Conservation (phyloP, 2,113 vertebrate genomes). For the Dissostichus mawsoni region DNA sequence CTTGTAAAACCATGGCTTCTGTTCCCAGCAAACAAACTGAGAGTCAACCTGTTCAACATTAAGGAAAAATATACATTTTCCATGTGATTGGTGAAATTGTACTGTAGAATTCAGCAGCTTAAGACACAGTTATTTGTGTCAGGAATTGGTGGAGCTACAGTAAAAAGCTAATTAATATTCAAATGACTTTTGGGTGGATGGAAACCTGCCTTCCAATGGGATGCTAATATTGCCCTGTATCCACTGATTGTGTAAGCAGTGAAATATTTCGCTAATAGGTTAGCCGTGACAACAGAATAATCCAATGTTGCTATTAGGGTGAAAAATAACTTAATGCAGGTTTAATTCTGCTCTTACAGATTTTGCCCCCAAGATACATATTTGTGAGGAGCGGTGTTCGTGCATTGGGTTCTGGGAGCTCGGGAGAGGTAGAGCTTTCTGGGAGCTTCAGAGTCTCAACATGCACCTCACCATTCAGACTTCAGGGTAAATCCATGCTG, state of each 20-base stretch:
- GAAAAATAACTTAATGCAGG: slow-evolving; percentile 9
- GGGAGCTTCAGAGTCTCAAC: slow-evolving; percentile 29
- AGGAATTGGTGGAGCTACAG: background rate
- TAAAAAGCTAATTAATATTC: background rate
- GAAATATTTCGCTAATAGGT: too few species aligned
- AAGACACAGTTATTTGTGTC: background rate
- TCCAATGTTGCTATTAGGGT: background rate
- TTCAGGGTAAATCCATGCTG: slow-evolving; percentile 46
- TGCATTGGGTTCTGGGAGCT: slow-evolving; percentile 40
- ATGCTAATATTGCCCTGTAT: background rate
- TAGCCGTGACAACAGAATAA: background rate
- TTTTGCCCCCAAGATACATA: slow-evolving; percentile 7
- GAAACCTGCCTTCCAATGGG: background rate
- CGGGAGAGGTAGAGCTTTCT: slow-evolving; percentile 12
- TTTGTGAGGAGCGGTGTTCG: slow-evolving; percentile 44
- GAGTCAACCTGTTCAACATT: background rate
- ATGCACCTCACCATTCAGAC: slow-evolving; percentile 49
- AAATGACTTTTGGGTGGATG: background rate
- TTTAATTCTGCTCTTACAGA: background rate
- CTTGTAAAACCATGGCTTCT: background rate
- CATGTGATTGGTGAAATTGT: background rate
- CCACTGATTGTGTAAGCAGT: background rate
- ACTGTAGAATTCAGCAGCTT: background rate
- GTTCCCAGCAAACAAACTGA: background rate
- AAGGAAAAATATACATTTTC: background rate